A percentile compares a stretch with the other conserved stretches of the same genome.
phyloP scores from a whole-genome alignment of 2,797 vertebrate species.

The Characodon lateralis region DNA sequence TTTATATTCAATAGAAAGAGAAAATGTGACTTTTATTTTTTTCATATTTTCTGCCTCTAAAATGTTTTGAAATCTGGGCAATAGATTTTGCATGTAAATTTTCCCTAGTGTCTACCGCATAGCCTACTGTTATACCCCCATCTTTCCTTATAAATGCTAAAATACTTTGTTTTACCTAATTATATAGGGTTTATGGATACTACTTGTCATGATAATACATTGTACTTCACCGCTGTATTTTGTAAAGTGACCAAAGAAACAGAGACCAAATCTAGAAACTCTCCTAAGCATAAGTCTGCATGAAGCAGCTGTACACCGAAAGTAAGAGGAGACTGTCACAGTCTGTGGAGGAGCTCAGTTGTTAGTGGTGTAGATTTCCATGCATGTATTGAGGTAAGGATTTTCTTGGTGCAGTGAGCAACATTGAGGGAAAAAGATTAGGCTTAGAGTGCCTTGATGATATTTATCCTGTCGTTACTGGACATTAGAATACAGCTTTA shows the following conservation, averaged over 20 bases:
- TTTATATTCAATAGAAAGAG: neutral
- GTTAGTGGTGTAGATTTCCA: slow-evolving; percentile 27
- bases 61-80: neutral
- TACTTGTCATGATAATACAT: neutral
- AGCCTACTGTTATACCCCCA: neutral
- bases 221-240: neutral
- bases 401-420: slow-evolving; percentile 21
- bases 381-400: slow-evolving; percentile 24
- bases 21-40: neutral
- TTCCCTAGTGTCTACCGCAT: neutral
- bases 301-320: neutral
- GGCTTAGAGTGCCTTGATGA: slow-evolving; percentile 28
- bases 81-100: neutral
- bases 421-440: slow-evolving; percentile 38
- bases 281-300: neutral
- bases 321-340: neutral
- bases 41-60: neutral
- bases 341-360: slow-evolving; percentile 21
- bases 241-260: neutral
- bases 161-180: neutral
- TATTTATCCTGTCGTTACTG: slow-evolving; percentile 17
- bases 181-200: neutral
- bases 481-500: slow-evolving; percentile 24
- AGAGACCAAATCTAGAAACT: neutral
- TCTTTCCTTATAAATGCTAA: neutral